phyloP scores from a whole-genome alignment of 2,113 vertebrate genomes.

The Eublepharis macularius region DNA sequence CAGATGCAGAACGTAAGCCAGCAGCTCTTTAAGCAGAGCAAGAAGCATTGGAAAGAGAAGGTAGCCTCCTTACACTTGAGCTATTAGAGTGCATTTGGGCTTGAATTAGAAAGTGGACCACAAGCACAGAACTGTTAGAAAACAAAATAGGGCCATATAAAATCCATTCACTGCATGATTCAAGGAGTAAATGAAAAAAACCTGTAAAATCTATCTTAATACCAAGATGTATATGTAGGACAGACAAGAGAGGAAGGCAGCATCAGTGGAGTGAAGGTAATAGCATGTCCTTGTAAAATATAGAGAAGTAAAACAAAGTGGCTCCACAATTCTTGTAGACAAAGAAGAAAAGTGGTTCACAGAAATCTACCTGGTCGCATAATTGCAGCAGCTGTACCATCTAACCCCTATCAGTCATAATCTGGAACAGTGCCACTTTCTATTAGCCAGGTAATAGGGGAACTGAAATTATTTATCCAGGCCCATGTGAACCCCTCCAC shows the following conservation, averaged over 20 bases:
- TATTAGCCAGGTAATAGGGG: slow-evolving; percentile 77
- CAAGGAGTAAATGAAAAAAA: background rate
- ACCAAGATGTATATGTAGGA: background rate
- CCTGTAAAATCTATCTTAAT: background rate
- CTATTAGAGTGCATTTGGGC: too few relatives aligned
- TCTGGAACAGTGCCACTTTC: slow-evolving; percentile 77
- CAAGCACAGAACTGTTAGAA: background rate
- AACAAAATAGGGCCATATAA: background rate
- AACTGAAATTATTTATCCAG: slow-evolving; percentile 73
- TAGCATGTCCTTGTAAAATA: background rate
- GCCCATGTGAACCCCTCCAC: slow-evolving; percentile 63
- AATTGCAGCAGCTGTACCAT: slow-evolving; percentile 63
- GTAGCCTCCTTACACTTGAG: too few relatives aligned
- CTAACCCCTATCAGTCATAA: slow-evolving; percentile 79
- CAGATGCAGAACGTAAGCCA: too few relatives aligned
- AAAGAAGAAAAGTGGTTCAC: slow-evolving; percentile 31
- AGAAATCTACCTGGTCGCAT: slow-evolving; percentile 49
- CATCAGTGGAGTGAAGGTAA: fast-evolving
- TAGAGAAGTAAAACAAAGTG: slow-evolving; percentile 17
- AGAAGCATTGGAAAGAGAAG: too few relatives aligned
- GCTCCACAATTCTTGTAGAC: background rate
- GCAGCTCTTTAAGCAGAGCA: too few relatives aligned
- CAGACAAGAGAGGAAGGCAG: background rate
- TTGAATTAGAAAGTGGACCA: too few relatives aligned
- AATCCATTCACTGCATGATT: background rate